Base-by-base conservation (phyloP, 2,888 invertebrate species). In the Resseliella maxima region DNA sequence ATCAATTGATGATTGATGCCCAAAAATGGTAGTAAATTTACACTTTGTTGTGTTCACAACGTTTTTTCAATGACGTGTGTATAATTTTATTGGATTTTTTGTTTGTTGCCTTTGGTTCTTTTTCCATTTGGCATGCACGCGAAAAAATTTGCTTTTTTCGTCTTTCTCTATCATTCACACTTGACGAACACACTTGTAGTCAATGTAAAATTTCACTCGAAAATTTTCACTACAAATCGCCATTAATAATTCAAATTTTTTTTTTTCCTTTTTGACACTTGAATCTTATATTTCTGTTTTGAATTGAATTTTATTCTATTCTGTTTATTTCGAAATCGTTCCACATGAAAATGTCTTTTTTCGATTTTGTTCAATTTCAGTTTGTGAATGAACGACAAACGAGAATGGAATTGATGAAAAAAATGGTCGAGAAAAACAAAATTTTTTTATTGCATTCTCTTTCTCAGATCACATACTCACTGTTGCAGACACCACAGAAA, bases 401-500 rank as follows among this genome's bases (percentile, higher is more conserved):
- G n/a, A n/a, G n/a, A n/a, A n/a, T n/a, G n/a, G n/a, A n/a, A n/a
- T n/a, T n/a, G n/a, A n/a, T n/a, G n/a, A n/a, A 41, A 41, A 41
- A 41, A 15, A 2, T 50, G 46, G 18, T 50, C 18, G 35, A 31
- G 72, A 31, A 72, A 72, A 41, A 8, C 41, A 12, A 41, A 41
- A 8, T 41, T 41, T 72, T 72, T 72, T 72, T 72, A 72, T 35
- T 72, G 72, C 72, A 72, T 72, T 72, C 72, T 31, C 72, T 72
- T n/a, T n/a, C 24, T 72, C 59, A 12, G 72, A 31, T 31, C 31
- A 31, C 35, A 72, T 31, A 72, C 72, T 72, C 72, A 72, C 72
- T 72, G 72, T 2, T 72, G 72, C 15, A 72, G 72, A 72, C 72
- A 72, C n/a, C n/a, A n/a, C 72, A 72, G 18, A 50, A 21, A 72